Evolutionary conservation across 1,140 invertebrate genomes (phyloP), one percentile per base, ranked within the genome.

Genomic region (Plectrocnemia conspersa): DNA sequence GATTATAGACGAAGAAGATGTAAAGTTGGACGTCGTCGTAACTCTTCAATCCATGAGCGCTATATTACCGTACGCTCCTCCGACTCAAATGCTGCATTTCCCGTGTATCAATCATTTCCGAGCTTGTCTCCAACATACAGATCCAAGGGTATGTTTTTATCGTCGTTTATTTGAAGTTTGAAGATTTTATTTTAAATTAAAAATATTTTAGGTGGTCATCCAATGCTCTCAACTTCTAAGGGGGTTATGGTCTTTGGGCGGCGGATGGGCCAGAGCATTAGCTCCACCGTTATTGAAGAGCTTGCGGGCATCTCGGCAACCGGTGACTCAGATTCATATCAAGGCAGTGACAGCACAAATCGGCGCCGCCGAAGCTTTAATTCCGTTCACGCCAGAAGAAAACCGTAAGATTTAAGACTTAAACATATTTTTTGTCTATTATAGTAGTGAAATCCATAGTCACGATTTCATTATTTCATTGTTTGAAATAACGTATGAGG

Each of bases 61-160:
- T 2, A 89, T 97, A 65, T 82, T 95, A 40, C 79, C 91, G 5
- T 84, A 90, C 63, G 85, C 88, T 9, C 84, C 88, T 1, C 77
- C 84, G 25, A 82, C 85, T 6, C 84, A 86, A 1, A 87, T 90
- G 64, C 70, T 98, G 22, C 88, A 92, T 67, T 92, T 91, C 74
- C 93, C 93, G 1, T 93, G 90, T 65, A 89, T 97, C 58, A 94
- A 97, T 76, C 84, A 96, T 60, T 93, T 96, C 67, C 79, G 89
- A 41, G 88, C 91, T 60, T 88, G 89, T 63, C 80, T 97, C 56
- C 86, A 93, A 65, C 87, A 83, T 11, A 69, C 80, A 6, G 82
- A 85, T 68, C 73, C 83, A 27, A 72, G 82, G 65, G 90, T 93
- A 70, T 74, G 71, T 69, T 40, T 36, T 40, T 24, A 38, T 40